Evolutionary conservation across 2,113 vertebrate genomes (phyloP), one percentile per base, ranked within the genome.

Genomic region (Piaya cayana): DNA sequence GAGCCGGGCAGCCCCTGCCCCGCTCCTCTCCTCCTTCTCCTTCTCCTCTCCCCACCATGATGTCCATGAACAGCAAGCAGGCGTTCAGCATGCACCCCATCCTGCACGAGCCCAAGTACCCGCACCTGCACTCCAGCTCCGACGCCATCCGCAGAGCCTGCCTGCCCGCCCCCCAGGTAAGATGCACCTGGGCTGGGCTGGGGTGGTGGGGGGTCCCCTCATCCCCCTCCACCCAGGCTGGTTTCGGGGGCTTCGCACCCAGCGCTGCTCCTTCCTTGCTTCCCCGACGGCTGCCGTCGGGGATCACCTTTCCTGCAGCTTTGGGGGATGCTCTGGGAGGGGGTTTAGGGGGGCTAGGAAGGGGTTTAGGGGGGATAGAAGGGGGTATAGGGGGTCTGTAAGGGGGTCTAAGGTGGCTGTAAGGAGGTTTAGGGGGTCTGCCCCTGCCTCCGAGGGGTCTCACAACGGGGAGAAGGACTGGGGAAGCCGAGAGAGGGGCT

Each of bases 31-130:
- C n/a, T n/a, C n/a, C n/a, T n/a, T n/a, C n/a, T n/a, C n/a, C n/a
- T n/a, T n/a, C n/a, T n/a, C n/a, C n/a, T n/a, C 72, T 68, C 74
- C 79, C 95, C 97, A 8, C 96, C 97, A 99, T 99, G 99, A 99
- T 99, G 99, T 99, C 99, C 96, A 99, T 99, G 99, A 99, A 99
- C 98, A 99, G 99, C 98, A 99, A 99, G 90, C 99, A 99, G 97
- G 97, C 98, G 69, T 99, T 99, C 98, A 97, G 98, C 92, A 99
- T 99, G 99, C 99, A 99, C 96, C 98, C 99, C 65, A 98, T 99
- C 81, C 98, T 99, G 53, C 98, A 99, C 90, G 99, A 99, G 25
- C 99, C 98, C 90, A 99, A 99, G 86, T 99, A 99, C 98, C 97
- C 98, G 13, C 98, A 99, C 55, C 98, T 99, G 86, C 99, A 99